Evolutionary conservation across 2,888 invertebrate genomes (phyloP), one percentile per base, ranked within the genome.

Genomic region (Caradrina clavipalpis): DNA sequence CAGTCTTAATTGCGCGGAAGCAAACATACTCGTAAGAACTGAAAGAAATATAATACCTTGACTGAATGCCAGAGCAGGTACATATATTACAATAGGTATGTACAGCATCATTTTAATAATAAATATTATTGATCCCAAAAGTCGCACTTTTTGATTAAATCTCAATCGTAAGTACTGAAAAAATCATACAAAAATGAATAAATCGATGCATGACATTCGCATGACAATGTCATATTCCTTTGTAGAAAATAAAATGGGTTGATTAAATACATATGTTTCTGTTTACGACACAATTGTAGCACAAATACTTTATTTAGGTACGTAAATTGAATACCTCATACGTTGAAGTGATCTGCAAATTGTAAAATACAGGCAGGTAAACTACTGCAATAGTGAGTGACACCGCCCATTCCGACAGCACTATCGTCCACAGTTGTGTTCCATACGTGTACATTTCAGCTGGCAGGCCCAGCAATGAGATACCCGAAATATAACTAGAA

Each of bases 61-160:
- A 92, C 97, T 97, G 86, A 99, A 97, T 1, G 98, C 98, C 85
- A 98, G 93, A 3, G 98, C 98, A 62, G 98, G 98, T 6, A 98
- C 98, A 90, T 98, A 98, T 74, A 99, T 97, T 0, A 98, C 98
- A 69, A 98, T 97, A 2, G 98, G 98, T 90, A 98, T 97, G 90
- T 98, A 98, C 22, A 98, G 95, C 87, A 98, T 87, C 97, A 98
- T 97, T 95, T 98, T 97, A 19, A 97, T 96, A 11, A 97, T 94
- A 87, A 98, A 98, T 87, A 98, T 96, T 56, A 97, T 92, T 0
- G 97, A 97, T 66, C 98, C 98, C 84, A 97, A 91, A 26, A 97
- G 91, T 69, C 97, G 95, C 35, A 97, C 97, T n/a, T 96, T 96
- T 85, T 96, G 96, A 90, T 96, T 97, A 90, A 97, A 98, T 78